Base-by-base conservation (phyloP, 2,797 vertebrate genomes). In the Protosalanx chinensis region DNA sequence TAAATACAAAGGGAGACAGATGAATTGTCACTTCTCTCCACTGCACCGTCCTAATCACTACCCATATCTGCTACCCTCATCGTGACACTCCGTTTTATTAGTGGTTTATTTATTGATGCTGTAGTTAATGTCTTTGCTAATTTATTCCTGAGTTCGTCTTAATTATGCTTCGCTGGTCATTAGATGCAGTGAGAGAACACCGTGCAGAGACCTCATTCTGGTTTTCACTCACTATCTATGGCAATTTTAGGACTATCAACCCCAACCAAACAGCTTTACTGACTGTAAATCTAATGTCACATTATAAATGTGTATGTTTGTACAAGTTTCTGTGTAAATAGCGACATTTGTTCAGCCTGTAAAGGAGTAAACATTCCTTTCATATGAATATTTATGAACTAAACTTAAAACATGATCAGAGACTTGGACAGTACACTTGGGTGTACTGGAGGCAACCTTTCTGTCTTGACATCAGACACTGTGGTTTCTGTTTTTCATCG, bases 81-180 rank as follows among this genome's bases (percentile, higher is more conserved):
- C 35, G 8, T 13, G 23, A 15, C 27, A 29, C 35, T 41, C 29
- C 46, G 60, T 77, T 75, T 77, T 76, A 82, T 82, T 81, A 77
- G 71, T 73, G 61, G 53, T 73, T 77, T 82, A 76, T 84, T 81
- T 81, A 82, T 81, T 70, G 66, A 77, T 66, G 67, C 69, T 70
- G 68, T 46, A 72, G 66, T 77, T 75, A 75, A 72, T 66, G 75
- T 77, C 75, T 64, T 46, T 71, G 66, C 46, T 78, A 70, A 74
- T 82, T 66, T 59, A 6, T 41, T 13, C 53, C 29, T 35, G 64
- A 33, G 37, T 82, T 67, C 41, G 62, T 76, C 75, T 79, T 82
- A 73, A 72, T 81, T 73, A 69, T n/a, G n/a, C 64, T 56, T n/a
- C 23, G 41, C 20, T 35, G 71, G 61, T 68, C 64, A 64, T 77